These are phyloP conservation scores for Podocnemis expansa DNA, from an alignment of 2,113 vertebrate species.

Conservation along the genomic window DNA sequence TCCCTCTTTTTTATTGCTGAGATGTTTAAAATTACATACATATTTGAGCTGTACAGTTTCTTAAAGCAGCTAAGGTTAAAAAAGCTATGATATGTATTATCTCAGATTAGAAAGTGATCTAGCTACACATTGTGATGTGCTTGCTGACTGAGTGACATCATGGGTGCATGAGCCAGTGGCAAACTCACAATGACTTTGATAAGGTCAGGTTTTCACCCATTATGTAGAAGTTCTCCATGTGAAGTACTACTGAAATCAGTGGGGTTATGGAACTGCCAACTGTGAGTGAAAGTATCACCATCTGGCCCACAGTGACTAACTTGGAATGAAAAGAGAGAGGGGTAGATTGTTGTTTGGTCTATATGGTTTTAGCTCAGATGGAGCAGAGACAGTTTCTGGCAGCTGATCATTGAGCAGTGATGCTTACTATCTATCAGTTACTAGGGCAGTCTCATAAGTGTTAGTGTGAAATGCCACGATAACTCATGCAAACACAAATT, in stretches of 20 bases:
- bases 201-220: not conserved
- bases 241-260: not conserved
- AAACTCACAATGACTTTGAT: not conserved
- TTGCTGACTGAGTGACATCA: not conserved
- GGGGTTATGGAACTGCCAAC: not conserved
- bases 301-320: constrained; percentile 7
- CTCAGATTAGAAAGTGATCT: constrained; percentile 9
- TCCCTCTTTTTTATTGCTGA: constrained; percentile 1
- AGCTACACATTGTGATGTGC: not conserved
- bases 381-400: not conserved
- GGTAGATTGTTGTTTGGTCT: not conserved
- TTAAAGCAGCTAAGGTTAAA: not conserved
- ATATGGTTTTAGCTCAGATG: not conserved
- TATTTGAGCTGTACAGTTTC: not conserved
- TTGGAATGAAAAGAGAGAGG: not conserved
- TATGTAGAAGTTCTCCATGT: constrained; percentile 8
- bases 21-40: constrained; percentile 11
- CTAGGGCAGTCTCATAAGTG: not conserved
- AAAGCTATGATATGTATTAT: not conserved
- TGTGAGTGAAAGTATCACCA: not conserved
- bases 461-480: not conserved
- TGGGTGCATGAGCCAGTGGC: not conserved
- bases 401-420: not conserved
- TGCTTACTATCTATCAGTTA: not conserved
- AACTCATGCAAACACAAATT: not conserved